Conservation (phyloP, 2,113 vertebrate species). For the Synodontis membranacea region DNA sequence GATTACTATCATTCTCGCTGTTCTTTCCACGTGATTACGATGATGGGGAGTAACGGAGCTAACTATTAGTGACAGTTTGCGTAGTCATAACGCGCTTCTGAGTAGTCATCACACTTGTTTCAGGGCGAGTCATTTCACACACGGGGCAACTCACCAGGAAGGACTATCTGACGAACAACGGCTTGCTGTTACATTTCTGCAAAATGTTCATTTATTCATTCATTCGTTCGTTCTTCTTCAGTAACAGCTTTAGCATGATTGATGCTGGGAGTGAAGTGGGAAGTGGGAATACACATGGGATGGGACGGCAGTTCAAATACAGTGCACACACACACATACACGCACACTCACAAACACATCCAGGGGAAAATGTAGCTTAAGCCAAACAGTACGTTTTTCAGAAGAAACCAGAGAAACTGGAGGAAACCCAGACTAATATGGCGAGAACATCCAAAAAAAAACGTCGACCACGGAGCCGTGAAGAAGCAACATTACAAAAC, state of each 20-base stretch:
- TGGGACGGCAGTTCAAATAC: neutral
- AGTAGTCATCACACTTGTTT: neutral
- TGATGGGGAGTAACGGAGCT: neutral
- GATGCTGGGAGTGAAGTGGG: no score
- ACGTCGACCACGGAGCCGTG: no score
- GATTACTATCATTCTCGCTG: neutral
- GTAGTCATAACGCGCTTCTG: slow-evolving; percentile 6
- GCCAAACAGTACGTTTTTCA: neutral
- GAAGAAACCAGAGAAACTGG: neutral
- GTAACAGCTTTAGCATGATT: neutral
- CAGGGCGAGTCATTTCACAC: neutral
- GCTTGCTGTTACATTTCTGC: neutral
- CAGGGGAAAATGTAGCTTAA: neutral
- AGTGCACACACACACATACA: neutral
- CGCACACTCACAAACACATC: neutral
- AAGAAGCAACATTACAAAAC: neutral
- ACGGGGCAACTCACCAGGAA: neutral
- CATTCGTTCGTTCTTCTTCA: neutral
- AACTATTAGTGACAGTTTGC: neutral
- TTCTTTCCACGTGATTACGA: neutral
- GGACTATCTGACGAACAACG: no score
- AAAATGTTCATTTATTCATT: neutral
- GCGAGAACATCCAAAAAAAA: neutral
- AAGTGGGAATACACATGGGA: neutral
- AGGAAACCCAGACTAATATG: neutral